Evolutionary conservation across 2,113 vertebrate species (phyloP), one percentile per base, ranked within the genome.

Genomic region (Plecotus auritus): DNA sequence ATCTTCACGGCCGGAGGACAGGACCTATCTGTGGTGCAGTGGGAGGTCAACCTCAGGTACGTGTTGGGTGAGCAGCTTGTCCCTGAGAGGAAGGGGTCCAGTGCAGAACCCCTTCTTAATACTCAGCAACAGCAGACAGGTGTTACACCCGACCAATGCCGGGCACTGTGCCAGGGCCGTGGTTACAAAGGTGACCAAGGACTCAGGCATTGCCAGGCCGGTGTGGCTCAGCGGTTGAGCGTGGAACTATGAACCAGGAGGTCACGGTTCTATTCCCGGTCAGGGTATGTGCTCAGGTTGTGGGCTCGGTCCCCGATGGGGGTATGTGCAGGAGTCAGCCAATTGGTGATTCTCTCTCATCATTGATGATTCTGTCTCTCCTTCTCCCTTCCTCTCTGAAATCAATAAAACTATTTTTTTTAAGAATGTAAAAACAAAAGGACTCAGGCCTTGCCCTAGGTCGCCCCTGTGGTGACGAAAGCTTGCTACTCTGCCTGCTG

Each of bases 1-100:
- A 6, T 99, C 97, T 99, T 99, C 90, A 99, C 99, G 0, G 98
- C 98, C 0, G 99, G 99, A n/a, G 98, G 98, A 0, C 47, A 82
- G 0, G 99, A 99, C 92, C 94, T 96, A 90, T 98, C 98, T 0
- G 98, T 99, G 1, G 96, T 99, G 54, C 98, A 98, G 70, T 99
- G 99, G 99, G 97, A 99, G 78, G 97, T 99, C 95, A 99, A 98
- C 96, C 66, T 99, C 1, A 96, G 89, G 99, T 99, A 97, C 89
- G 98, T 97, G 28, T 0, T 14, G 72, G 70, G 23, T 0, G 0
- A 16, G n/a, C 5, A 54, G n/a, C 45, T 23, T 26, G 22, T 2
- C 47, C 49, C 51, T 54, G 2, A 9, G 17, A 42, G n/a, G 49
- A 18, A 54, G 42, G 16, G 4, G 20, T 0, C 30, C 1, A 0